These are phyloP conservation scores for Limonius californicus DNA, from an alignment of 1,140 invertebrate genomes.

Conservation along the genomic window DNA sequence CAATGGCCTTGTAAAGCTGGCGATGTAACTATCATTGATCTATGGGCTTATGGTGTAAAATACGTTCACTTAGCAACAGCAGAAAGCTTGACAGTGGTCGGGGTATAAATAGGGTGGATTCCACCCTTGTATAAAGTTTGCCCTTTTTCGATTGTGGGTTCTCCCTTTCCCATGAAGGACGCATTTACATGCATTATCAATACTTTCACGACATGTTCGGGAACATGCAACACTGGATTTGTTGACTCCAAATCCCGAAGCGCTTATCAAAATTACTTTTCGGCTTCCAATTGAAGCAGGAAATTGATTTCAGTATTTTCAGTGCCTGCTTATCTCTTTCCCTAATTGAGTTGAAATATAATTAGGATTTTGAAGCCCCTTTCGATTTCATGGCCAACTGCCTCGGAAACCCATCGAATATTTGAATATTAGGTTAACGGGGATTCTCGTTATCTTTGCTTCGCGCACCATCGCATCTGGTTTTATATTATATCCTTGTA, in stretches of 20 bases:
- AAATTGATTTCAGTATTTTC: conserved; percentile 19
- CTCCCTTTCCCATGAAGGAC: background rate
- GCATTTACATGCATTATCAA: background rate
- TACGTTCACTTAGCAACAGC: background rate
- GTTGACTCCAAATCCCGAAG: background rate
- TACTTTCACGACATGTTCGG: background rate
- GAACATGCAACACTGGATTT: too few relatives aligned
- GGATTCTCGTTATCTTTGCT: too few relatives aligned
- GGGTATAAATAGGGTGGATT: background rate
- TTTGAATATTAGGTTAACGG: conserved; percentile 23
- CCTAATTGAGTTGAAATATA: conserved; percentile 22
- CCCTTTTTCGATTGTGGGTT: background rate
- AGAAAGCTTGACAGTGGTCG: background rate
- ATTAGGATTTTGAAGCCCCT: conserved; percentile 26
- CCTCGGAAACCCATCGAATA: conserved; percentile 15
- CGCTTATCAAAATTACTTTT: background rate
- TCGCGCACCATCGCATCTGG: too few relatives aligned
- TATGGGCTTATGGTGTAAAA: too few relatives aligned
- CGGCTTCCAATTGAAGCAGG: conserved; percentile 8
- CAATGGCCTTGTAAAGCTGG: too few relatives aligned
- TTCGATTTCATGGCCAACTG: conserved; percentile 25
- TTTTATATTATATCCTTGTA: too few relatives aligned
- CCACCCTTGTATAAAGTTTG: background rate
- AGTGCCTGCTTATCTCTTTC: conserved; percentile 8
- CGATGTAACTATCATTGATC: too few relatives aligned